Evolutionary conservation across 2,113 vertebrate genomes (phyloP), one percentile per base, ranked within the genome.

Genomic region (Polypterus bichir): DNA sequence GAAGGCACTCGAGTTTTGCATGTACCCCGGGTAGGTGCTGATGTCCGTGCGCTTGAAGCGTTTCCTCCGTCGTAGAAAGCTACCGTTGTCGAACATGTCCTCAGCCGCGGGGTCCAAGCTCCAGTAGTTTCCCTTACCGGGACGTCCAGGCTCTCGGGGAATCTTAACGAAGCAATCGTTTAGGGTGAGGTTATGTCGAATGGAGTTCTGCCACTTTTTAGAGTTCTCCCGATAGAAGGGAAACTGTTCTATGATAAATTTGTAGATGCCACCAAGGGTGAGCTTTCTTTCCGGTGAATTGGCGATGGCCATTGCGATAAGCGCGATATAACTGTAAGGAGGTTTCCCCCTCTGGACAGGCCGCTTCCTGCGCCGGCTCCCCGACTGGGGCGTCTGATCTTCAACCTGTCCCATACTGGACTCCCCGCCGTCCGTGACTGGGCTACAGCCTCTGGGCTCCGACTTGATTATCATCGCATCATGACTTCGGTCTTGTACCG

Each of bases 211-310:
- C 57, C 91, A 94, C 77, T 97, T 97, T 74, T 92, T 93, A 3
- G 95, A 92, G 84, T 94, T 92, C 74, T 97, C 94, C 45, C 95
- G 81, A 77, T 98, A 98, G 79, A 97, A 98, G 3, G 94, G 91
- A 65, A 98, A 98, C 9, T 93, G 89, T 78, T 96, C 94, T 68
- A 89, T 97, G 80, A 98, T 97, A 83, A 98, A 98, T 67, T 91
- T 92, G 68, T 97, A 98, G 73, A 98, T 98, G 66, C 92, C 93
- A 1, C 93, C 93, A 70, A 98, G 75, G 2, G 95, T 94, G 63
- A 98, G 91, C 48, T 94, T 91, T 69, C 93, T 91, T 74, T 97
- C 95, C 1, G 93, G 84, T 1, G 94, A 93, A 79, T 97, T 93
- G 62, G 95, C 93, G 49, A 98, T 91, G 70, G 94, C 90, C 95